phyloP scores from a whole-genome alignment of 2,113 vertebrate species.

The Coturnix japonica region DNA sequence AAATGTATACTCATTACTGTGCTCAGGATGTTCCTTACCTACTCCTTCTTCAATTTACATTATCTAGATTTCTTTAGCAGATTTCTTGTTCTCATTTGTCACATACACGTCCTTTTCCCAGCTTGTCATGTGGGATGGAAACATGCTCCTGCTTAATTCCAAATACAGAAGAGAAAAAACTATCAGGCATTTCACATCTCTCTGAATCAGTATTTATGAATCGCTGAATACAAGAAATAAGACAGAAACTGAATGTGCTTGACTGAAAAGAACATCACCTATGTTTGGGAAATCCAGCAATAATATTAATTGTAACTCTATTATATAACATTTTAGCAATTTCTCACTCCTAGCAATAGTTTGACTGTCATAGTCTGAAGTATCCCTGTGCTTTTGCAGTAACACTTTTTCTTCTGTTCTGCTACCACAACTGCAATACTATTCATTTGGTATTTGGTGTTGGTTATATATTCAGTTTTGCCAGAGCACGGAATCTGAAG shows the following conservation, averaged over 20 bases:
- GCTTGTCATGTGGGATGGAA: background rate
- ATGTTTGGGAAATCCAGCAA: conserved; percentile 16
- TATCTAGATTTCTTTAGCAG: background rate
- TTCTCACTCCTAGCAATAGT: conserved; percentile 14
- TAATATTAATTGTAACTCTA: conserved; percentile 30
- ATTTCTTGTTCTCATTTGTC: background rate
- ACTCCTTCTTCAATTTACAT: background rate
- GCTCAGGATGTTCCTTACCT: background rate
- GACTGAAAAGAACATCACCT: conserved; percentile 23
- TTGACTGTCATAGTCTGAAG: background rate
- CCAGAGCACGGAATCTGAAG: background rate
- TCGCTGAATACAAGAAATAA: conserved; percentile 10
- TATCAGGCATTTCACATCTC: background rate
- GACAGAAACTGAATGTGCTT: conserved; percentile 17
- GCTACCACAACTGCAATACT: background rate
- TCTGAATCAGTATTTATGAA: conserved; percentile 49
- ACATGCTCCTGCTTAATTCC: background rate
- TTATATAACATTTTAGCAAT: conserved; percentile 12
- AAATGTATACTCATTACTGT: background rate
- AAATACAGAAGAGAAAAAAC: conserved; percentile 15
- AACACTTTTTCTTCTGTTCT: background rate
- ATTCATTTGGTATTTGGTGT: background rate
- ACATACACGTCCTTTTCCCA: background rate
- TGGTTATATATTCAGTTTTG: background rate
- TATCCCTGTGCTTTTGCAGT: background rate